Evolutionary conservation across 2,888 invertebrate genomes (phyloP).

Genomic region (Muscina levida): DNA sequence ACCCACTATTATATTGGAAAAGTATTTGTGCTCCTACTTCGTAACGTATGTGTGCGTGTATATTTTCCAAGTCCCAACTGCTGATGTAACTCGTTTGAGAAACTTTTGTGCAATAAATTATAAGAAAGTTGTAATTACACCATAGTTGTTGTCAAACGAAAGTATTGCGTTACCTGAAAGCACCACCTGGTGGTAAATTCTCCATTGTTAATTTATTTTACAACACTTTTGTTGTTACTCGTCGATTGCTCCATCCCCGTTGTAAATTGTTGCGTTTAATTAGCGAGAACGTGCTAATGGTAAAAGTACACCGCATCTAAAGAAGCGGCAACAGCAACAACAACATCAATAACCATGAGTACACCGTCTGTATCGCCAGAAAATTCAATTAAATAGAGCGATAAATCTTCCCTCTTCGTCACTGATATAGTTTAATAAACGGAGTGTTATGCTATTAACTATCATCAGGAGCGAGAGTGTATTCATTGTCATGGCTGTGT

Average conservation of each 20-base stretch:
- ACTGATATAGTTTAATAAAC: conserved; percentile 29
- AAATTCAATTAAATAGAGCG: conserved; percentile 47
- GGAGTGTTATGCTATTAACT: too few relatives aligned
- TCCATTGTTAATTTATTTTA: conserved; percentile 17
- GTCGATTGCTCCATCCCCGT: background rate
- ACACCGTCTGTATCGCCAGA: background rate
- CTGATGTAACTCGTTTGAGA: too few relatives aligned
- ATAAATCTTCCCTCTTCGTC: conserved; percentile 43
- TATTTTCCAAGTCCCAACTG: too few relatives aligned
- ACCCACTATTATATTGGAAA: too few relatives aligned
- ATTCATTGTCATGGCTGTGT: too few relatives aligned
- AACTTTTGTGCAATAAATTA: too few relatives aligned
- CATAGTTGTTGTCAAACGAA: too few relatives aligned
- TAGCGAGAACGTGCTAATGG: conserved; percentile 51
- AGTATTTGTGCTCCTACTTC: too few relatives aligned
- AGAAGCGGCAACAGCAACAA: background rate
- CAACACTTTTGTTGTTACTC: background rate
- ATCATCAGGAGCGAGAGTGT: too few relatives aligned
- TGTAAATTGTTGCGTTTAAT: conserved; percentile 41
- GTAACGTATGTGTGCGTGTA: too few relatives aligned
- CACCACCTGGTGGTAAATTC: background rate
- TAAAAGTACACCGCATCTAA: background rate
- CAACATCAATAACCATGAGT: background rate
- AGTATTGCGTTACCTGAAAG: too few relatives aligned
- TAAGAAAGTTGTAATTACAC: too few relatives aligned